Evolutionary conservation across 2,797 vertebrate species (phyloP).

Genomic region (Gallirallus australis): DNA sequence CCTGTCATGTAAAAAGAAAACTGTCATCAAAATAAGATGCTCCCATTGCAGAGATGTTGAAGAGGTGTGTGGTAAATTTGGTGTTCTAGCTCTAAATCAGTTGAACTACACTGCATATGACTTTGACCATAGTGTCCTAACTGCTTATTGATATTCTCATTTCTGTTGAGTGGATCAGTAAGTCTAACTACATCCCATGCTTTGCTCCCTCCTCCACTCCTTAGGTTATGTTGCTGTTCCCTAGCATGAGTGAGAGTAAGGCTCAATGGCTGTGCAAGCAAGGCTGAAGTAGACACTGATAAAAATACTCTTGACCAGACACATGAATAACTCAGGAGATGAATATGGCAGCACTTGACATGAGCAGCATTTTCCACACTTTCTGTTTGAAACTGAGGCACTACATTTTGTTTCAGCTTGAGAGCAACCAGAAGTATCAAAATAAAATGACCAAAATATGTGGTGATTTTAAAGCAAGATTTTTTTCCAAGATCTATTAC

Average conservation of each 20-base stretch:
- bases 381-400: background rate
- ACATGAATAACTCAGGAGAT: background rate
- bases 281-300: background rate
- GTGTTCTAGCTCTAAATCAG: background rate
- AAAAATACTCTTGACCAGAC: background rate
- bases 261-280: background rate
- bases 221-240: background rate
- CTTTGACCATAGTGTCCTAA: background rate
- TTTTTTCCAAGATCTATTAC: background rate
- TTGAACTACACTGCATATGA: fast-evolving
- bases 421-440: background rate
- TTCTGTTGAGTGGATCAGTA: background rate
- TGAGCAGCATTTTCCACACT: background rate
- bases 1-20: background rate
- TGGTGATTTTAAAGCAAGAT: background rate
- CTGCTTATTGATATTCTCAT: background rate
- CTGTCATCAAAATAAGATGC: background rate
- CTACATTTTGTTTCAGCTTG: background rate
- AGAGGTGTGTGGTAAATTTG: background rate
- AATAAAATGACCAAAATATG: background rate
- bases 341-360: background rate
- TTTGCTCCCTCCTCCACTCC: background rate
- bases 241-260: fast-evolving
- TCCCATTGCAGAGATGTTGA: background rate
- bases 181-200: background rate